Base-by-base conservation (phyloP, 2,113 vertebrate genomes). In the Sinosuthora webbiana region DNA sequence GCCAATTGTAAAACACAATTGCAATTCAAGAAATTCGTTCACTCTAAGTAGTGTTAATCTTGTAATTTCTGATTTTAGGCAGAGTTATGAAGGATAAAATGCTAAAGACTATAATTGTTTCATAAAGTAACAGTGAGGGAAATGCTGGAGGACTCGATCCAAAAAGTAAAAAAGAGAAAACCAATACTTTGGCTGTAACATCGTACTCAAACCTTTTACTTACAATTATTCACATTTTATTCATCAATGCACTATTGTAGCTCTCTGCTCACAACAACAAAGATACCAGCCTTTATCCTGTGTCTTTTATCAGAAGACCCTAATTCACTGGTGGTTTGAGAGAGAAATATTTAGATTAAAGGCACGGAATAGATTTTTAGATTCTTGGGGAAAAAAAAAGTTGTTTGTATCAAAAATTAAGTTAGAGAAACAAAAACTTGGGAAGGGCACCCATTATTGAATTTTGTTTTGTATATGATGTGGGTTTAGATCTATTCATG, bases 391-490 rank as follows among this genome's bases (percentile, higher is more conserved):
- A 11, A 41, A 57, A 87, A 87, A 67, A 65, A 35, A 4, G 7
- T 30, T 4, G 1, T 13, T 78, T 42, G 5, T 41, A 37, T 44
- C 15, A 87, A 56, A 67, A 81, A 11, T 7, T 22, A 62, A 53
- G 7, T 62, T 62, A 65, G 25, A 15, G 24, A 55, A 9, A 35
- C 8, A 55, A 49, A 59, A 84, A 69, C 13, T 70, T 78, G 28
- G 30, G 35, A 70, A 47, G 20, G 17, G 0, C n/a, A 27, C 33
- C 81, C 3, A 20, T 47, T 44, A 15, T 52, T 71, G 22, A 60
- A n/a, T 12, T 52, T 50, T 27, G 2, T 25, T 63, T 63, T 22
- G 9, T 0, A 0, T 35, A 14, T 8, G 4, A 33, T 30, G 6
- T 62, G 10, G 7, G 3, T 33, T 70, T 75, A 52, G n/a, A 10